Evolutionary conservation across 2,113 vertebrate species (phyloP).

Genomic region (Pygathrix nemaeus): DNA sequence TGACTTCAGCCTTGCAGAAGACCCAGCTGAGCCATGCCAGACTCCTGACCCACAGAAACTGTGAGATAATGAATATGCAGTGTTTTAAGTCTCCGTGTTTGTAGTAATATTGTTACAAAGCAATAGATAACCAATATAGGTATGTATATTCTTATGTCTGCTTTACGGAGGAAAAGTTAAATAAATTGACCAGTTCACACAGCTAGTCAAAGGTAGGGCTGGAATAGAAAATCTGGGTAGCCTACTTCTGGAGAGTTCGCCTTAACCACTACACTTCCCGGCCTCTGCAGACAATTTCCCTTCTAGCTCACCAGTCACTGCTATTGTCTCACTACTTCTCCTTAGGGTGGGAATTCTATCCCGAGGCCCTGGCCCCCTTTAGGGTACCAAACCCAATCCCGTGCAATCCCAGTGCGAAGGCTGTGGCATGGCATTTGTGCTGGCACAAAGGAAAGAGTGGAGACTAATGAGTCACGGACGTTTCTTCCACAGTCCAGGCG

Average conservation of each 20-base stretch:
- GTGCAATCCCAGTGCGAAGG: not conserved
- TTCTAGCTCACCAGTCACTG: not conserved
- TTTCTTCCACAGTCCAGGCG: not conserved
- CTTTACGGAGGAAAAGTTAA: not conserved
- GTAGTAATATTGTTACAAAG: not conserved
- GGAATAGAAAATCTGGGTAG: not conserved
- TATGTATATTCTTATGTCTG: not conserved
- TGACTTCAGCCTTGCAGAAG: not conserved
- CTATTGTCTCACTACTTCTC: not conserved
- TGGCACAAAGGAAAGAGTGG: not conserved
- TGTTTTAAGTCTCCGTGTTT: not conserved
- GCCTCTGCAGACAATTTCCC: not conserved
- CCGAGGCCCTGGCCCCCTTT: not conserved
- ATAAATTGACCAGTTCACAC: not conserved
- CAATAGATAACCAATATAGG: not conserved
- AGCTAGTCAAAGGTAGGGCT: not conserved
- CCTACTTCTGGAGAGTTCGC: not conserved
- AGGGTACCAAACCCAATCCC: not conserved
- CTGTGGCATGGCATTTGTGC: not conserved
- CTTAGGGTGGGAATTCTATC: not conserved
- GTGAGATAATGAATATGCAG: not conserved
- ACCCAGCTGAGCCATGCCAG: not conserved
- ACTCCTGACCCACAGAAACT: not conserved
- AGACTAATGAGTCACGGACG: not conserved
- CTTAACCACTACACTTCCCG: too few relatives aligned